phyloP scores from a whole-genome alignment of 2,113 vertebrate species.

The Eulacestoma nigropectus region DNA sequence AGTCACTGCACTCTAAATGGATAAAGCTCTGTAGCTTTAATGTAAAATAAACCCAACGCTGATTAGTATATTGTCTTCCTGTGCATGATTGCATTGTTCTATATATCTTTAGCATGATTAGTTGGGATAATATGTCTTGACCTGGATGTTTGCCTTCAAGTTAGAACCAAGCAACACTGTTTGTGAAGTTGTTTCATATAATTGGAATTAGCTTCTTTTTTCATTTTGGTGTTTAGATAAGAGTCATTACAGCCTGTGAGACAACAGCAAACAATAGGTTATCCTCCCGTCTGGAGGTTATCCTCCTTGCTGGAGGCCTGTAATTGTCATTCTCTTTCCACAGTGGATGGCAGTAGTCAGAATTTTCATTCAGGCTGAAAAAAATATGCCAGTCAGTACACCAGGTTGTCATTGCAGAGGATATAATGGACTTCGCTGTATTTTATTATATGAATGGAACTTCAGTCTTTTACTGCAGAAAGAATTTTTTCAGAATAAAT shows the following conservation, averaged over 20 bases:
- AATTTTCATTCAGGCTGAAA: constrained; percentile 65
- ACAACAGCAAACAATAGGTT: constrained; percentile 52
- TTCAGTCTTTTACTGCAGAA: not conserved
- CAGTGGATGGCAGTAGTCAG: constrained; percentile 59
- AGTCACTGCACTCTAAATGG: not conserved
- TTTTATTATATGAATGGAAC: constrained; percentile 8
- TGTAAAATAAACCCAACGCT: constrained; percentile 20
- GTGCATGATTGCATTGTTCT: not conserved
- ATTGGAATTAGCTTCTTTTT: constrained; percentile 47
- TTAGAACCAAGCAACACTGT: constrained; percentile 43
- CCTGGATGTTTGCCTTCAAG: constrained; percentile 45
- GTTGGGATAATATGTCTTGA: constrained; percentile 28
- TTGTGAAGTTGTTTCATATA: constrained; percentile 37
- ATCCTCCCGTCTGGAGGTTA: too few species aligned
- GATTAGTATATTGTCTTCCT: constrained; percentile 28
- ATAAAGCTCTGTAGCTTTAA: not conserved
- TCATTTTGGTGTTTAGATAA: constrained; percentile 54
- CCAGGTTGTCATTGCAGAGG: not conserved
- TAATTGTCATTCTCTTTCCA: constrained; percentile 48
- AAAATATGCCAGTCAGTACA: not conserved
- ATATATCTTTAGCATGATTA: constrained; percentile 57
- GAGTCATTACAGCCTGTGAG: constrained; percentile 47
- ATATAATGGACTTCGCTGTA: constrained; percentile 20
- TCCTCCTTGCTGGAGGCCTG: constrained; percentile 58
- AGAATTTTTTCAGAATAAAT: not conserved